Evolutionary conservation across 1,140 invertebrate genomes (phyloP).

Genomic region (Zaprionus africanus): DNA sequence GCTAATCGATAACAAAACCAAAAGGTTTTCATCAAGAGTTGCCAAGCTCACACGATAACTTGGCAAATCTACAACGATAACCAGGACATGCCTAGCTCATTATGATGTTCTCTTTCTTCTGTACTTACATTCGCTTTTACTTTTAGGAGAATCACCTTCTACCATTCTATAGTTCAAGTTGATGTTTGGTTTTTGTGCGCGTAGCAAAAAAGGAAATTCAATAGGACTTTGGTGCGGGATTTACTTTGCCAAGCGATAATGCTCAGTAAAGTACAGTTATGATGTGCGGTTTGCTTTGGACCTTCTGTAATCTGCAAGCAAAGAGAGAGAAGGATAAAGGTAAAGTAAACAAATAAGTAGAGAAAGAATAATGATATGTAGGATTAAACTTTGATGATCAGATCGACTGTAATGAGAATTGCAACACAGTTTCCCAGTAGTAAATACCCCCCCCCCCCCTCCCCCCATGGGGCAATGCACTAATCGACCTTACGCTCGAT

Average conservation of each 20-base stretch:
- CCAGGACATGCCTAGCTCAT: neutral
- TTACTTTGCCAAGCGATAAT: conserved; percentile 43
- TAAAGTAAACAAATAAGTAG: neutral
- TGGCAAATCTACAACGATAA: neutral
- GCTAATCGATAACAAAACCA: too few relatives aligned
- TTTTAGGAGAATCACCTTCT: conserved; percentile 90
- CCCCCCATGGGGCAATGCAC: neutral
- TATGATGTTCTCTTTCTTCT: neutral
- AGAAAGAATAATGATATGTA: neutral
- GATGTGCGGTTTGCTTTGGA: conserved; percentile 32
- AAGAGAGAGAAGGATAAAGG: neutral
- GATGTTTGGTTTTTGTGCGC: conserved; percentile 79
- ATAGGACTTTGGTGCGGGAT: conserved; percentile 35
- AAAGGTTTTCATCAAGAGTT: too few relatives aligned
- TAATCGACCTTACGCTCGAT: conserved; percentile 28
- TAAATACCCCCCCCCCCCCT: neutral
- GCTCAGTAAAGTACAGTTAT: conserved; percentile 60
- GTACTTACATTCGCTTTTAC: conserved; percentile 89
- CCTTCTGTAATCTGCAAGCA: conserved; percentile 63
- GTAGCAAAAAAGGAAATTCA: conserved; percentile 70
- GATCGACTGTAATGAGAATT: neutral
- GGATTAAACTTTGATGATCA: neutral
- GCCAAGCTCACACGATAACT: too few relatives aligned
- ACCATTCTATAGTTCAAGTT: conserved; percentile 89
- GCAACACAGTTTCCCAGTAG: neutral